phyloP scores from a whole-genome alignment of 2,113 vertebrate genomes.

The Rhynchopsitta pachyrhyncha region DNA sequence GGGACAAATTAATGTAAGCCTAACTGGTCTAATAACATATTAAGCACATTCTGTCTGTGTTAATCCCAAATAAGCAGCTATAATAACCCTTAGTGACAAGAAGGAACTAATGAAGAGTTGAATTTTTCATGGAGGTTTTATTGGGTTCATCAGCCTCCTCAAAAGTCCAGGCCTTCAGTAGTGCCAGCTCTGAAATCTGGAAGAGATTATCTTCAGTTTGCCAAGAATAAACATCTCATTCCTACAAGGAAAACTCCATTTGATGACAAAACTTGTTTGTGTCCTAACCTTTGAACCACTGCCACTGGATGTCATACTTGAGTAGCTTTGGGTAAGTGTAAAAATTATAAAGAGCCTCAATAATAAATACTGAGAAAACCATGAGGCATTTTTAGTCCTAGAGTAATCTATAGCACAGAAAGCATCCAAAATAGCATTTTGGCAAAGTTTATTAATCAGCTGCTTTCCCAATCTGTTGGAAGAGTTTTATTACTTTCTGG shows the following conservation, averaged over 20 bases:
- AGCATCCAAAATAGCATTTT: slow-evolving; percentile 17
- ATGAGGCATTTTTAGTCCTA: not conserved
- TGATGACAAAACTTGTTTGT: not conserved
- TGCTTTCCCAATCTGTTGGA: slow-evolving; percentile 4
- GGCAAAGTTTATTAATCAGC: not conserved
- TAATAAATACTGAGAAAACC: not conserved
- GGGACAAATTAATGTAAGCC: not conserved
- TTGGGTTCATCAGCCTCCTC: slow-evolving; percentile 27
- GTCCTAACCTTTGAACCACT: not conserved
- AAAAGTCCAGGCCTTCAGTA: slow-evolving; percentile 14
- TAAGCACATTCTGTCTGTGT: slow-evolving; percentile 24
- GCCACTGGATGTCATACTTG: slow-evolving; percentile 41
- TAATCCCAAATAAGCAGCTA: slow-evolving; percentile 39
- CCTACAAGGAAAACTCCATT: not conserved
- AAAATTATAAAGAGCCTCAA: not conserved
- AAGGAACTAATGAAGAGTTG: slow-evolving; percentile 40
- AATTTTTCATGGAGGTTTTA: slow-evolving; percentile 56
- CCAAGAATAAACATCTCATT: not conserved
- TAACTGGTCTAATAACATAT: slow-evolving; percentile 44
- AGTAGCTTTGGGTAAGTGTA: slow-evolving; percentile 1
- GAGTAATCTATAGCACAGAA: not conserved
- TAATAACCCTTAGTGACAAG: slow-evolving; percentile 54
- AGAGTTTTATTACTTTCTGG: not conserved
- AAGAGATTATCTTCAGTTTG: slow-evolving; percentile 20
- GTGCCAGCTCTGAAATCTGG: slow-evolving; percentile 20